Evolutionary conservation across 2,888 invertebrate genomes (phyloP), one percentile per base, ranked within the genome.

Genomic region (Saturnia pavonia): DNA sequence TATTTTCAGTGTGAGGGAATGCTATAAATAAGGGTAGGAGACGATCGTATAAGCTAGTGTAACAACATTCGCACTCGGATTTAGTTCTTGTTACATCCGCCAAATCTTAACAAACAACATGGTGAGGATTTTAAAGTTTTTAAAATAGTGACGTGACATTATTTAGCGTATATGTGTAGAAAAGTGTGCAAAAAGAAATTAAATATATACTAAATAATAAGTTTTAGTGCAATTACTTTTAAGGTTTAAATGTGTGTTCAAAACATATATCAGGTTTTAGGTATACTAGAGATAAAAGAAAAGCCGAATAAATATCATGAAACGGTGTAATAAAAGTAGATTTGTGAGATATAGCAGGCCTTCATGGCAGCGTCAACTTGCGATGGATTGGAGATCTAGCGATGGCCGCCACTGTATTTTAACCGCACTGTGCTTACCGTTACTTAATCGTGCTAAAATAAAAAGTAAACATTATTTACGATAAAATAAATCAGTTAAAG

Each of bases 11-110:
- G 85, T 80, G 78, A 78, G 81, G 85, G 87, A 88, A 87, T 89
- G 88, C 85, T 94, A 94, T 94, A 94, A 92, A 94, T 94, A 94
- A 88, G 91, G 92, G 92, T 91, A 87, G 84, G 82, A 85, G 77
- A 79, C 84, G 84, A 84, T 85, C 85, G 87, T 85, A 84, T 86
- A 88, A 85, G 88, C 86, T 90, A 94, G 94, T 94, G 94, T 93
- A 92, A 92, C 90, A 90, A 86, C 92, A 94, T 92, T 92, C 94
- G 94, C 94, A 92, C 91, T 91, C 92, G 86, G 88, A 88, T 91
- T 91, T 91, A 86, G 94, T 94, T 93, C 93, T 91, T 91, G 91
- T 93, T 91, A 90, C 91, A 80, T 85, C 90, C 86, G 85, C 82
- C 87, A 87, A 87, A 85, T 85, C 88, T 83, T 86, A 81, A 84